These are phyloP conservation scores for Leucoraja erinaceus DNA, from an alignment of 2,113 vertebrate species.

Conservation along the genomic window DNA sequence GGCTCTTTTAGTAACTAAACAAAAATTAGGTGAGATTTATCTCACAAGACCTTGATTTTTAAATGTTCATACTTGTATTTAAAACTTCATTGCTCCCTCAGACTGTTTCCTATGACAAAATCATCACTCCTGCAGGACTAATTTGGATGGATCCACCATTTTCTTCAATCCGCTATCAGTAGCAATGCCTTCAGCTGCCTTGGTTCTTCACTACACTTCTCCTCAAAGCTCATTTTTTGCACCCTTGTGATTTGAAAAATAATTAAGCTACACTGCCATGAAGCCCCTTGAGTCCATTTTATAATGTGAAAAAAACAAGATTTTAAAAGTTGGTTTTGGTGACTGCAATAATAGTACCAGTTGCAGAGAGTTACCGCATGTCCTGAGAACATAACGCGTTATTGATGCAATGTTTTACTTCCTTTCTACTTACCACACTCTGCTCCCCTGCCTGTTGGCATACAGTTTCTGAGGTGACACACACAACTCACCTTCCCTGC, in stretches of 20 bases:
- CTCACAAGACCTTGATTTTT: background rate
- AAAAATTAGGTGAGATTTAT: background rate
- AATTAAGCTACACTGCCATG: background rate
- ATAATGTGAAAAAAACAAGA: too few species aligned
- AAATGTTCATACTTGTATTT: background rate
- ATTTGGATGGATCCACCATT: background rate
- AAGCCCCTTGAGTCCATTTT: background rate
- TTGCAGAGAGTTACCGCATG: background rate
- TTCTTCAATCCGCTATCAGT: background rate
- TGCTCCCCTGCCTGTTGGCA: background rate
- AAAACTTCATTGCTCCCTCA: background rate
- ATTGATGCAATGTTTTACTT: background rate
- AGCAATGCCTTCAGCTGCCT: background rate
- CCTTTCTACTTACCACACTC: background rate
- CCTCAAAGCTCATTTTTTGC: too few species aligned
- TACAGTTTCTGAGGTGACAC: background rate
- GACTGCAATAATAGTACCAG: background rate
- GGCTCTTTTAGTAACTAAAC: background rate
- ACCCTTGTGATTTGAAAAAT: too few species aligned
- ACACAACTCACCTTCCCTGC: conserved; percentile 71
- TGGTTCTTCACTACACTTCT: background rate
- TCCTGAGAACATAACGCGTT: background rate
- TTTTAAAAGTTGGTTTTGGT: background rate
- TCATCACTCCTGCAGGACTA: background rate
- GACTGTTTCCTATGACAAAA: background rate